Evolutionary conservation across 2,113 vertebrate genomes (phyloP), one percentile per base, ranked within the genome.

Genomic region (Hippolais icterina): DNA sequence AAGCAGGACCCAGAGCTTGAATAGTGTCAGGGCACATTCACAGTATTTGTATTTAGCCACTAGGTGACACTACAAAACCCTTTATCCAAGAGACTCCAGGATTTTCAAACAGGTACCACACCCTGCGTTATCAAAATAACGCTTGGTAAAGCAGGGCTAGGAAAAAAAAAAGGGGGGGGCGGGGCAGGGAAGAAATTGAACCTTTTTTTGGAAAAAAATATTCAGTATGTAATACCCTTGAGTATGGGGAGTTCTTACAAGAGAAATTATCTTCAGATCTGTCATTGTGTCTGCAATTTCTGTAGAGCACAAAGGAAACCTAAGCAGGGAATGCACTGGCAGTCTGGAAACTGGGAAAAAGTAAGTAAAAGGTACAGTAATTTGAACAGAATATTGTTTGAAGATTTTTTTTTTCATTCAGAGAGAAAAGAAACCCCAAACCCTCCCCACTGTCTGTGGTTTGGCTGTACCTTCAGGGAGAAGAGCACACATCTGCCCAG

Each of bases 1-100:
- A 39, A 72, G 17, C n/a, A 56, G 22, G 52, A 47, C 21, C 24
- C 19, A 0, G 59, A 61, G 23, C 23, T 42, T 15, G 22, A 35
- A 19, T 13, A 44, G 9, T 0, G 13, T 3, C 49, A 11, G 10
- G 9, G 12, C 25, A 52, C 46, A 24, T 15, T 63, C 28, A 24
- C 24, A 2, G 15, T 54, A 27, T 29, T 77, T 42, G 31, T 3
- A 9, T 56, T 89, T 79, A 80, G 63, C 96, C 96, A 95, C 96
- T 96, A 96, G 92, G 66, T 93, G 96, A 27, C 96, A 87, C 91
- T 82, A 85, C 54, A 91, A 84, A 93, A 71, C 94, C 13, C 61
- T 92, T 87, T 85, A 91, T 93, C 60, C 61, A 12, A 76, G 61
- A 68, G 23, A 11, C 37, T 56, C 29, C 12, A 3, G 11, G 50